These are phyloP conservation scores for Ganaspis sp. DNA, from an alignment of 1,140 invertebrate genomes.

Conservation along the genomic window DNA sequence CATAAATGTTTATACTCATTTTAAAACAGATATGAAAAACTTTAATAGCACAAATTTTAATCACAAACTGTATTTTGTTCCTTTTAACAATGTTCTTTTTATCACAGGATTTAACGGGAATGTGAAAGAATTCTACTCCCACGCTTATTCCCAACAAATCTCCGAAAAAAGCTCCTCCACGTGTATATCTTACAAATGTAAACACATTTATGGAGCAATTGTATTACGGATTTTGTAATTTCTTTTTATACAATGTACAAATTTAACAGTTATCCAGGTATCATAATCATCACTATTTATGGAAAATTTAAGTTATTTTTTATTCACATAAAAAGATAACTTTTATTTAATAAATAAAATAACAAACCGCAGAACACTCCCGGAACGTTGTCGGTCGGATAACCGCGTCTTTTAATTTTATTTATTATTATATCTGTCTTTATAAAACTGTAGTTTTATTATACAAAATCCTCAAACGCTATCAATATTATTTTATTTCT, in stretches of 20 bases:
- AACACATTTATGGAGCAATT: background rate
- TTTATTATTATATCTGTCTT: background rate
- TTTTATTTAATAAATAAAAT: background rate
- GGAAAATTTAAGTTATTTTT: background rate
- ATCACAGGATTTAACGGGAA: background rate
- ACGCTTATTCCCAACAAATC: background rate
- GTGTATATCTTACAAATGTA: background rate
- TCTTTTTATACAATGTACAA: background rate
- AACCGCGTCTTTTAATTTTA: background rate
- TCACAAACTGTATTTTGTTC: background rate
- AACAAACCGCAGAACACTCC: constrained; percentile 6
- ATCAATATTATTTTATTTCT: too few species aligned
- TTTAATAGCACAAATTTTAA: background rate
- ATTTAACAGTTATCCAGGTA: too few species aligned
- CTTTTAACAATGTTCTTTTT: background rate
- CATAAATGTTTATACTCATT: constrained; percentile 6
- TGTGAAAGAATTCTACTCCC: background rate
- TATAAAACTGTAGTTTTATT: too few species aligned
- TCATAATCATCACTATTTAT: too few species aligned
- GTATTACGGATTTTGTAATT: background rate
- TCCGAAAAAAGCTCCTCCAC: constrained; percentile 11
- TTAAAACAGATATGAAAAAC: background rate
- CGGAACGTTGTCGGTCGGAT: background rate
- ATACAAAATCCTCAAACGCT: too few species aligned
- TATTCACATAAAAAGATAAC: background rate